Percentiles rank a stretch among this genome's conserved stretches.
phyloP scores from a whole-genome alignment of 30 jellyfish, hydroid and myxozoan species.

The Chrysaora quinquecirrha region DNA sequence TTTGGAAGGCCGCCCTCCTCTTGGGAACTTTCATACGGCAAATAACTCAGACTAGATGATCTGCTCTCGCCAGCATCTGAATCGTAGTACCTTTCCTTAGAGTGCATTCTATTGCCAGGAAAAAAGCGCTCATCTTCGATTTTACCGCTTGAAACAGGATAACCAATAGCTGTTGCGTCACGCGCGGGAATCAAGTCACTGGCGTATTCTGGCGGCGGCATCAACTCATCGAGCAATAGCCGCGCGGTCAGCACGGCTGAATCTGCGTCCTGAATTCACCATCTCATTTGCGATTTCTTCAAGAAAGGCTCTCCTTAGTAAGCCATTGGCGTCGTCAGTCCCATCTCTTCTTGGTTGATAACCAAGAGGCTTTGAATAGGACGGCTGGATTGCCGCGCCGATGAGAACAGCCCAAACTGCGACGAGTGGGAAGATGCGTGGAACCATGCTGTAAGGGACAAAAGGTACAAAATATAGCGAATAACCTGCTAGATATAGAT shows the following conservation, averaged over 20 bases:
- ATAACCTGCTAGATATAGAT: background rate
- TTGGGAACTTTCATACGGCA: too few species aligned
- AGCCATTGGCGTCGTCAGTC: background rate
- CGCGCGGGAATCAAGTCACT: background rate
- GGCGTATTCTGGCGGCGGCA: background rate
- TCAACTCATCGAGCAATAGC: too few species aligned
- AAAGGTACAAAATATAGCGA: background rate
- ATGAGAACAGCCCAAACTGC: background rate
- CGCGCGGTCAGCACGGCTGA: too few species aligned
- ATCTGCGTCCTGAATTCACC: too few species aligned
- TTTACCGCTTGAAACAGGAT: background rate
- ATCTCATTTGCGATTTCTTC: conserved; percentile 6
- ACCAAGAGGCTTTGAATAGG: background rate
- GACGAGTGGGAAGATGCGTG: background rate
- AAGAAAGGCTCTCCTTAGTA: background rate
- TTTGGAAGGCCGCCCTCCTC: too few species aligned
- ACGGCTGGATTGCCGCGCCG: background rate
- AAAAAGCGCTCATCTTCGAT: background rate
- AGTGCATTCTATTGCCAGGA: background rate
- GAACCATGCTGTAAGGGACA: background rate
- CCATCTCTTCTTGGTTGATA: background rate
- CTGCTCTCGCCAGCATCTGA: too few species aligned
- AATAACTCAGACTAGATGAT: too few species aligned
- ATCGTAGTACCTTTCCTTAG: too few species aligned
- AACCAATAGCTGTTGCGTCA: background rate